Percentiles rank a stretch among this genome's conserved stretches.
phyloP scores from a whole-genome alignment of 2,888 invertebrate genomes.

The Adineta ricciae region DNA sequence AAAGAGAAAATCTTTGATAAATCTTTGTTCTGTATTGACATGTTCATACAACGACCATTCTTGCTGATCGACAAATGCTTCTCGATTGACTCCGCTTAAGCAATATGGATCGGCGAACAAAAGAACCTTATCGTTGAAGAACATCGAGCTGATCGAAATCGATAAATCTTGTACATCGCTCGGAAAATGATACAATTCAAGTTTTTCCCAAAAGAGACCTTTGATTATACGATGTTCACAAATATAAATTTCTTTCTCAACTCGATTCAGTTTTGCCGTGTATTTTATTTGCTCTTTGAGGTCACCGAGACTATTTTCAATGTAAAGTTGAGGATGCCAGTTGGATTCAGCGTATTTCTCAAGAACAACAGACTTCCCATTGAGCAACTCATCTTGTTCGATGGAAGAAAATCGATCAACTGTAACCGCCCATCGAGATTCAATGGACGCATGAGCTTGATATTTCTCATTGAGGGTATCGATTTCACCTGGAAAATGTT shows the following conservation, averaged over 20 bases:
- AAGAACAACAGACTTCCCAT: neutral
- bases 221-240: neutral
- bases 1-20: neutral
- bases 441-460: too few relatives aligned
- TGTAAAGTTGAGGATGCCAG: constrained; percentile 24
- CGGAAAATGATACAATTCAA: constrained; percentile 35
- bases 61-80: constrained; percentile 43
- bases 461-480: too few relatives aligned
- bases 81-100: constrained; percentile 22
- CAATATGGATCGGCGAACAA: constrained; percentile 38
- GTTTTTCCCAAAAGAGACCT: constrained; percentile 26
- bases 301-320: constrained; percentile 21
- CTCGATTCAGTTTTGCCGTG: neutral
- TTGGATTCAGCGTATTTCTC: neutral
- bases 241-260: neutral
- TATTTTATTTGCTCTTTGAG: neutral
- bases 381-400: neutral
- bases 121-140: constrained; percentile 37
- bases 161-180: constrained; percentile 27
- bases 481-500: too few relatives aligned
- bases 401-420: neutral
- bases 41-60: constrained; percentile 45
- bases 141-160: constrained; percentile 26
- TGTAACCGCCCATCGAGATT: too few relatives aligned
- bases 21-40: constrained; percentile 34